Base-by-base conservation (phyloP, 2,797 vertebrate genomes). In the Phoebastria nigripes region DNA sequence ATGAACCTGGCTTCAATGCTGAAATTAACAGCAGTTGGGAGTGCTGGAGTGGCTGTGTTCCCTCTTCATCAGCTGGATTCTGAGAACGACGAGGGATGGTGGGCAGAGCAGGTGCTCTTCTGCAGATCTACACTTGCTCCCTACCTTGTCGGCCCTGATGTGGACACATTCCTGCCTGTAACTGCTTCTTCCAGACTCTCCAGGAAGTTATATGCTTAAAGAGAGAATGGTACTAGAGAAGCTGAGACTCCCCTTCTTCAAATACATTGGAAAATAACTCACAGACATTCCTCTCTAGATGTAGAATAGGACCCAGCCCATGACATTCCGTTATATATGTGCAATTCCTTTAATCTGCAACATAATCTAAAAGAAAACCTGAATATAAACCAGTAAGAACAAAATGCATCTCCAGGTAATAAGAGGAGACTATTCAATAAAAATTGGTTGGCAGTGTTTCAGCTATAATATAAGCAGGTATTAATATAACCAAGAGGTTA, bases 321-420 rank as follows among this genome's bases (percentile, higher is more conserved):
- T 22, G 41, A 25, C 8, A 29, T 3, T 67, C 31, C 2, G 0
- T 2, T 22, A 5, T 1, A 5, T 31, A 15, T 9, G 24, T 28
- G 29, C 33, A 69, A 9, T 24, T 42, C 58, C 71, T 28, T 33
- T 11, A 62, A 46, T 78, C 41, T 63, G n/a, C 39, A 80, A 25
- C 26, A 39, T 11, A 19, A 70, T 33, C 74, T 33, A 8, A 77
- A 82, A 51, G 31, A 31, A 85, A 91, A 78, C 20, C 73, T 76
- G 54, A 58, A 54, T 21, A 28, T 29, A 62, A 62, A 41, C 61
- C 61, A 29, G 39, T 14, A 18, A 41, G 61, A 62, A 62, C 26
- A 41, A 29, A 41, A 62, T 5, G 33, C 18, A 51, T 42, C n/a
- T 73, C 46, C 58, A 17, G 21, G 42, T 37, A 69, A 6, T 26